These are phyloP conservation scores for Frieseomelitta varia DNA, from an alignment of 1,140 invertebrate species.

Conservation along the genomic window DNA sequence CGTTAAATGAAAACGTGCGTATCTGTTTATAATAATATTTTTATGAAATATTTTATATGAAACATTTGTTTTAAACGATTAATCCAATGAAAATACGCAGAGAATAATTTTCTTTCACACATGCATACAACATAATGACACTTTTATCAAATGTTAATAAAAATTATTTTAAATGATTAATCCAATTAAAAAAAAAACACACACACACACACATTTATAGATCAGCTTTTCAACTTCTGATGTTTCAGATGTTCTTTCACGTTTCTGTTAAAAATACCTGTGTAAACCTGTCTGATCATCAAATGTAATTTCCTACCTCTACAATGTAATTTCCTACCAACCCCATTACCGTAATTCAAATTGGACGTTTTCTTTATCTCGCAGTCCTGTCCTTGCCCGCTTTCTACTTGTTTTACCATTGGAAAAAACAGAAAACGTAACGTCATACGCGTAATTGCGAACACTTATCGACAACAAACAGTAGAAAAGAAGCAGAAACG, in stretches of 20 bases:
- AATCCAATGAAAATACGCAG: no score
- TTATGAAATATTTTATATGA: no score
- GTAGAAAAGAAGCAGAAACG: not conserved
- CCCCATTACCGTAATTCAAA: not conserved
- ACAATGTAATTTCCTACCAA: not conserved
- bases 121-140: no score
- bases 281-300: no score
- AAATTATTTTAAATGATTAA: not conserved
- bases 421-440: not conserved
- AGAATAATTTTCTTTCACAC: no score
- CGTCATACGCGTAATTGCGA: not conserved
- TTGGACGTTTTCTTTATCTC: not conserved
- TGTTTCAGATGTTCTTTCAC: not conserved
- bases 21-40: no score
- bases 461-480: not conserved
- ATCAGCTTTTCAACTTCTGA: not conserved
- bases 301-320: not conserved
- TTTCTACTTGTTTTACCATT: not conserved
- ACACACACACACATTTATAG: not conserved
- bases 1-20: no score
- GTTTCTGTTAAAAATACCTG: not conserved
- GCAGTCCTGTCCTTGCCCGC: not conserved
- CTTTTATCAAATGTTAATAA: not conserved
- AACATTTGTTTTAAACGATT: no score
- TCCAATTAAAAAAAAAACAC: no score